A percentile compares a stretch with the other conserved stretches of the same genome.
Conservation (phyloP, 2,113 vertebrate genomes). For the Ptychochromis oligacanthus region DNA sequence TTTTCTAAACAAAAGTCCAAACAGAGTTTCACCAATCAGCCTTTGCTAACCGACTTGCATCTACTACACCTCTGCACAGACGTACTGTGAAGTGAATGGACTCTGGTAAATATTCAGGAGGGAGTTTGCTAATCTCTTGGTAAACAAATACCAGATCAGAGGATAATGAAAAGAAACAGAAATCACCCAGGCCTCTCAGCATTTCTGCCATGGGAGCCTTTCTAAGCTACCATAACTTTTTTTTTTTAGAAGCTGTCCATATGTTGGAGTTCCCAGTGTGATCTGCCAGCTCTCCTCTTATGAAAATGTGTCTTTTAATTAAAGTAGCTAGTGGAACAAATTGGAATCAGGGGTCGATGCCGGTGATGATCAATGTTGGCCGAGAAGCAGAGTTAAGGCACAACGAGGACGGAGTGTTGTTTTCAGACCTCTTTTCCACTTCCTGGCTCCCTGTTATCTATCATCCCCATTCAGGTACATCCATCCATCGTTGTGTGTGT, state of each 20-base stretch:
- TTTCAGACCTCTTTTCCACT: slow-evolving; percentile 26
- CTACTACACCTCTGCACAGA: not conserved
- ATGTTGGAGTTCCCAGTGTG: not conserved
- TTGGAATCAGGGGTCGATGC: not conserved
- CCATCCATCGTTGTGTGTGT: slow-evolving; percentile 18
- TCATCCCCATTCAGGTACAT: slow-evolving; percentile 12
- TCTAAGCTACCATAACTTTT: slow-evolving; percentile 6
- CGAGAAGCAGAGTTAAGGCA: not conserved
- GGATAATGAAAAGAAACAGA: slow-evolving; percentile 15
- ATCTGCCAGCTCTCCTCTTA: not conserved
- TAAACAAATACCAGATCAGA: slow-evolving; percentile 12
- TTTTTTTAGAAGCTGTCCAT: slow-evolving; percentile 12
- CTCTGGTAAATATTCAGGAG: slow-evolving; percentile 8
- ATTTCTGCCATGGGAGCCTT: not conserved
- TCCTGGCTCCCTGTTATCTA: slow-evolving; percentile 18
- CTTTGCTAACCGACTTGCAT: slow-evolving; percentile 22
- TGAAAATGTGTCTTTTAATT: slow-evolving; percentile 49
- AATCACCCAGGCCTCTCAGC: slow-evolving; percentile 15
- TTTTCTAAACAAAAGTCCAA: slow-evolving; percentile 37
- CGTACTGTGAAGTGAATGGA: not conserved
- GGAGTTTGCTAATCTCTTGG: slow-evolving; percentile 17
- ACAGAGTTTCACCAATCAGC: slow-evolving; percentile 18
- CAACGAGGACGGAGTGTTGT: not conserved
- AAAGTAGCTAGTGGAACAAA: slow-evolving; percentile 21
- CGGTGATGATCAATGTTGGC: slow-evolving; percentile 14